These are phyloP conservation scores for Xenopus borealis DNA, from an alignment of 2,113 vertebrate species.

Conservation along the genomic window DNA sequence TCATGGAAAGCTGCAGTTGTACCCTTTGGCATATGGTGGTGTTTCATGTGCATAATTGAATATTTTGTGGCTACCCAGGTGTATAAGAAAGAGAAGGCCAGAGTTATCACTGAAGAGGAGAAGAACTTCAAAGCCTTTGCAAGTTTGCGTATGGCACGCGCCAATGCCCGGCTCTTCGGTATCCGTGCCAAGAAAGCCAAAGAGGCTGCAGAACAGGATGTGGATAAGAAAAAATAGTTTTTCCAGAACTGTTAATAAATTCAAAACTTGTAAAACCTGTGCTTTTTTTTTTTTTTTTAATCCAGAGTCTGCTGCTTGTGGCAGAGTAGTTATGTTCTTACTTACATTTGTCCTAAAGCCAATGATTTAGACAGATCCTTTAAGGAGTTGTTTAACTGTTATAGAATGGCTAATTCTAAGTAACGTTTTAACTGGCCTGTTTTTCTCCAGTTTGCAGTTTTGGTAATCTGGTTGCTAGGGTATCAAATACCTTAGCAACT, in stretches of 20 bases:
- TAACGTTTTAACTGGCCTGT: no score
- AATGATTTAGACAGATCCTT: no score
- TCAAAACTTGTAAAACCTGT: not conserved
- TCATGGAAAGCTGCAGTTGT: no score
- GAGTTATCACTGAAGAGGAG: slow-evolving; percentile 87
- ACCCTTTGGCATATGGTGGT: no score
- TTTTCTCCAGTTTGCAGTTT: no score
- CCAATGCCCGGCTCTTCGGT: slow-evolving; percentile 90
- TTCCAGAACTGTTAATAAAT: slow-evolving; percentile 70
- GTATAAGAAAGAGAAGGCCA: slow-evolving; percentile 89
- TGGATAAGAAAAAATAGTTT: slow-evolving; percentile 95
- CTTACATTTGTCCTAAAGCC: no score
- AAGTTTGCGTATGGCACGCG: slow-evolving; percentile 90
- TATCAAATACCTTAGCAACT: no score
- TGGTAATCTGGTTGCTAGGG: no score
- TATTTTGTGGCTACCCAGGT: slow-evolving; percentile 61
- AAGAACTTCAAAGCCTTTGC: slow-evolving; percentile 98
- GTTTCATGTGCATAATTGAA: no score
- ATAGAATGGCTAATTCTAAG: no score
- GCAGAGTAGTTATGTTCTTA: no score
- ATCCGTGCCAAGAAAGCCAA: slow-evolving; percentile 95
- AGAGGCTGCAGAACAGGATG: slow-evolving; percentile 91
- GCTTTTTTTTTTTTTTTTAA: not conserved
- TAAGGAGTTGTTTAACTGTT: no score
- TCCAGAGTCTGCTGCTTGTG: not conserved